Evolutionary conservation across 2,888 invertebrate genomes (phyloP), one percentile per base, ranked within the genome.

Genomic region (Drosophila falleni): DNA sequence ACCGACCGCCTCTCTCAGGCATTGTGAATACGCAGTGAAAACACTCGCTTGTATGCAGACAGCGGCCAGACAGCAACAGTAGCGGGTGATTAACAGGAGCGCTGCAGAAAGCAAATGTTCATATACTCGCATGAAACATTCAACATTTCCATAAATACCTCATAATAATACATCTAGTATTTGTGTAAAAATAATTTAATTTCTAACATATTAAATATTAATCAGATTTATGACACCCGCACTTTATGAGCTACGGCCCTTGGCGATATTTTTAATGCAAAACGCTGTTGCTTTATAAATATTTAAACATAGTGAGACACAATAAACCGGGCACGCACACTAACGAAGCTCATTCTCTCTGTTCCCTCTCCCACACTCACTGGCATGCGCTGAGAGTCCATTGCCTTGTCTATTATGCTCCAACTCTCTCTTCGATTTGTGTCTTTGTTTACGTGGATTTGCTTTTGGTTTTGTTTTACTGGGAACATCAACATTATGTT

Each of bases 41-140:
- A 77, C 69, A 62, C 53, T 58, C 69, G 74, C 71, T 72, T 60
- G 74, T 79, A 59, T 54, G 68, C 84, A 88, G 87, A 86, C 85
- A 78, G 53, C 31, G 78, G 61, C 75, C 87, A 86, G 87, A 86
- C 85, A 81, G 58, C 55, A 68, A 58, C 47, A 71, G 49, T 56
- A 47, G 58, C 46, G 70, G 81, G 55, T 62, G 54, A 69, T 53
- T 62, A 42, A 19, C 71, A 78, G 74, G 74, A 51, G 63, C 61
- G 79, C 13, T 55, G 9, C 19, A 35, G 9, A 4, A 23, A 23
- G 13, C 1, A 35, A n/a, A 3, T n/a, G 1, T 5, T 15, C 5
- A n/a, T 1, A 3, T 13, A 49, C 0, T 11, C 13, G 8, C 13
- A 16, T 19, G 1, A 31, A 16, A 10, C n/a, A 0, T 19, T 31